A percentile compares a stretch with the other conserved stretches of the same genome.
Evolutionary conservation across 2,113 vertebrate species (phyloP).

Genomic region (Lamprotornis superbus): DNA sequence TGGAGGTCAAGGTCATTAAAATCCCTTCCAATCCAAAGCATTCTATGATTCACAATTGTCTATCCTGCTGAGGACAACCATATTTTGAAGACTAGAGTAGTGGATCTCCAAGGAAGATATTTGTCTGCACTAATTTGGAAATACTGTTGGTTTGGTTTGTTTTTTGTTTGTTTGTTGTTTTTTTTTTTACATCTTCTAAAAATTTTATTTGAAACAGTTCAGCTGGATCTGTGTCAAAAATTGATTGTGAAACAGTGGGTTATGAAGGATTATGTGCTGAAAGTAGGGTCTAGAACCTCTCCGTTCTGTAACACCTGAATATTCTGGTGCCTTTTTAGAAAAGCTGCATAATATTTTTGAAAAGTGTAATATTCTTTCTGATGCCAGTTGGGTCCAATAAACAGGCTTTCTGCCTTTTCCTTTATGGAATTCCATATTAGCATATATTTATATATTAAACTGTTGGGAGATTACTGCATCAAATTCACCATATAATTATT

Average conservation of each 20-base stretch:
- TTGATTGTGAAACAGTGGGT: background rate
- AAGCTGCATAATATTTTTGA: background rate
- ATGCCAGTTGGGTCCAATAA: background rate
- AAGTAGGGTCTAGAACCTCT: background rate
- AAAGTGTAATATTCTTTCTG: background rate
- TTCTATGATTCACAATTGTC: background rate
- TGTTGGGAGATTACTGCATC: background rate
- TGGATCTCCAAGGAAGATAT: background rate
- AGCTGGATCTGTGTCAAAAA: background rate
- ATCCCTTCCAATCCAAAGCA: background rate
- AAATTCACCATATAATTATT: background rate
- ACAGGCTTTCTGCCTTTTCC: background rate
- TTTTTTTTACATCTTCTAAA: background rate
- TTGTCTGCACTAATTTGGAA: background rate
- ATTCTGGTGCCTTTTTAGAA: background rate
- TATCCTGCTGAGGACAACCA: background rate
- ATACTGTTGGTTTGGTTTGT: no score
- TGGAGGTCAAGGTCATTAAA: no score
- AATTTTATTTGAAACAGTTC: background rate
- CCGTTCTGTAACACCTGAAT: background rate
- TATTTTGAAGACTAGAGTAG: background rate
- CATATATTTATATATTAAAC: background rate
- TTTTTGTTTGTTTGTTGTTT: no score
- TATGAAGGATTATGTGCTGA: background rate
- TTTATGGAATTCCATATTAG: background rate